Evolutionary conservation across 2,797 vertebrate species (phyloP).

Genomic region (Sebastes aleutianus): DNA sequence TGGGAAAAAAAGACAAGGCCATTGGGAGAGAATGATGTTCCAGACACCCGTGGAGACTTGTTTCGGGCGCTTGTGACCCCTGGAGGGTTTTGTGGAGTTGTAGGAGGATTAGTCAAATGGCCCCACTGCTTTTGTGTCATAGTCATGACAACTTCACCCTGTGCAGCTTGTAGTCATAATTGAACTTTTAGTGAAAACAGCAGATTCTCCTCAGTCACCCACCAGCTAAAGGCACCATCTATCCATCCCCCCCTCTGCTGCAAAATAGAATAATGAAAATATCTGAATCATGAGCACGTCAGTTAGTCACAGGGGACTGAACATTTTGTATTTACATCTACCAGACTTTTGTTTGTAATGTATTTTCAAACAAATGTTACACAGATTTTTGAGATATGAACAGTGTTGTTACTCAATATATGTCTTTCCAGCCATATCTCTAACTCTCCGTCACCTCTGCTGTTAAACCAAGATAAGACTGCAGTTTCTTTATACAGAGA

Average conservation of each 20-base stretch:
- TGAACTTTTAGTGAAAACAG: slow-evolving; percentile 64
- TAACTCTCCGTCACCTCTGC: slow-evolving; percentile 13
- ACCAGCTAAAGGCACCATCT: slow-evolving; percentile 31
- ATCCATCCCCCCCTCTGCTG: neutral
- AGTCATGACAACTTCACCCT: slow-evolving; percentile 71
- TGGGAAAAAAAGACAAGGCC: slow-evolving; percentile 67
- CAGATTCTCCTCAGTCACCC: slow-evolving; percentile 26
- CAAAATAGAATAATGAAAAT: slow-evolving; percentile 36
- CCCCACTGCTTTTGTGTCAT: slow-evolving; percentile 70
- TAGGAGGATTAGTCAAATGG: slow-evolving; percentile 65
- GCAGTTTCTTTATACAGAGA: neutral
- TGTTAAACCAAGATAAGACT: neutral
- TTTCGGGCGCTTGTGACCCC: slow-evolving; percentile 65
- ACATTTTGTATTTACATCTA: neutral
- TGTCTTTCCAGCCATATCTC: slow-evolving; percentile 17
- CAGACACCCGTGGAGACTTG: slow-evolving; percentile 66
- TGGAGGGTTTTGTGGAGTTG: slow-evolving; percentile 52
- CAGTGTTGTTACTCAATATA: slow-evolving; percentile 20
- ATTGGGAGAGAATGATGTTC: slow-evolving; percentile 73
- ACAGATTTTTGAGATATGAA: slow-evolving; percentile 25
- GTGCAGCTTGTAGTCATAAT: slow-evolving; percentile 74
- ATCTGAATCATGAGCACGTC: slow-evolving; percentile 20
- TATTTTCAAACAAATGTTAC: slow-evolving; percentile 33
- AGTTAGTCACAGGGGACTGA: slow-evolving; percentile 9
- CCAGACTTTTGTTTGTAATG: slow-evolving; percentile 14